Evolutionary conservation across 2,113 vertebrate genomes (phyloP).

Genomic region (Stictonetta naevosa): DNA sequence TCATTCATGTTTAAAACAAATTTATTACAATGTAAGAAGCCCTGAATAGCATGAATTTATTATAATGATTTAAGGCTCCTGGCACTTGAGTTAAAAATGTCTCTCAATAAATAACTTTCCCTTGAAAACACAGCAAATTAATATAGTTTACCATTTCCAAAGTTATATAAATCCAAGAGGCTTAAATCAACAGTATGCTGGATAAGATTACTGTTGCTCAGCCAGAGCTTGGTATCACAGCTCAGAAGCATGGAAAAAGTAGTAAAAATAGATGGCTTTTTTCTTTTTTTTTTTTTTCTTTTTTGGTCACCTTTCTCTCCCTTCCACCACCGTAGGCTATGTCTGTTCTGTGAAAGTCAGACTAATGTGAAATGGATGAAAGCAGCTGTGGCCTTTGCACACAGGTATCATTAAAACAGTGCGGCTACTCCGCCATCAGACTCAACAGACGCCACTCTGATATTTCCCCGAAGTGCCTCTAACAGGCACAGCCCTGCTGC

Average conservation of each 20-base stretch:
- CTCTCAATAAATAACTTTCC: conserved; percentile 83
- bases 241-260: neutral
- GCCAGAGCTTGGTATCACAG: neutral
- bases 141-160: conserved; percentile 80
- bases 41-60: conserved; percentile 83
- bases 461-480: conserved; percentile 12
- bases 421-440: neutral
- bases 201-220: neutral
- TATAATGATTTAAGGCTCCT: conserved; percentile 83
- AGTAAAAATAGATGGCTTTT: neutral
- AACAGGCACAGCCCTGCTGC: fast-evolving
- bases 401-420: conserved; percentile 55
- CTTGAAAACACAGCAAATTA: conserved; percentile 83
- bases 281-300: neutral
- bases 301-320: conserved; percentile 10
- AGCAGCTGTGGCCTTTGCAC: conserved; percentile 50
- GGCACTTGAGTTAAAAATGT: conserved; percentile 82
- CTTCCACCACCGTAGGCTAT: conserved; percentile 50
- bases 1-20: conserved; percentile 85
- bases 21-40: conserved; percentile 82
- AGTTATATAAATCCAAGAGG: conserved; percentile 76
- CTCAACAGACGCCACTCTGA: neutral
- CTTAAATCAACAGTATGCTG: conserved; percentile 71
- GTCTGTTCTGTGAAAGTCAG: conserved; percentile 64
- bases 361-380: conserved; percentile 39